Evolutionary conservation across 1,140 invertebrate genomes (phyloP).

Genomic region (Ptiloglossa arizonensis): DNA sequence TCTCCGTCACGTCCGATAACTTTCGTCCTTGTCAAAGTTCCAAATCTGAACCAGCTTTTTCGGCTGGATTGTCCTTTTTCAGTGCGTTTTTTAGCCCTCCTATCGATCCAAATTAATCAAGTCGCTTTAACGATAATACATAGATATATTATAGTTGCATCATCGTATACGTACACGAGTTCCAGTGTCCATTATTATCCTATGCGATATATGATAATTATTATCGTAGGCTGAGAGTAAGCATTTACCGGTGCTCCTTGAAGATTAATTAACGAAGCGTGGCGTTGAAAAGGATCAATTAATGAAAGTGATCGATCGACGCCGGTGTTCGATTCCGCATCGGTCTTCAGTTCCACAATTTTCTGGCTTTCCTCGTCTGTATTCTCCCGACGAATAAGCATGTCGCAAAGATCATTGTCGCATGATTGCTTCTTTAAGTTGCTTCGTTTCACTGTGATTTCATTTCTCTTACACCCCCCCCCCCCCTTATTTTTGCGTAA

Average conservation of each 20-base stretch:
- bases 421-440: slow-evolving; percentile 23
- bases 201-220: slow-evolving; percentile 13
- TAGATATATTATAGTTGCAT: not conserved
- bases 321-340: not conserved
- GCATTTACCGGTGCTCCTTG: not conserved
- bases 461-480: too few relatives aligned
- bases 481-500: not conserved
- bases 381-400: slow-evolving; percentile 1
- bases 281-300: not conserved
- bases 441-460: slow-evolving; percentile 17
- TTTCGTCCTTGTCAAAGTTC: slow-evolving; percentile 53
- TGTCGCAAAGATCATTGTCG: slow-evolving; percentile 13
- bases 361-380: not conserved
- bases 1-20: slow-evolving; percentile 57
- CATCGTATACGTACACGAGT: slow-evolving; percentile 13
- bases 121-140: slow-evolving; percentile 26
- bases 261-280: not conserved
- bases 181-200: slow-evolving; percentile 22
- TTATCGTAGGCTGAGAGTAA: not conserved
- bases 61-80: slow-evolving; percentile 18
- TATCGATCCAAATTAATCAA: slow-evolving; percentile 23
- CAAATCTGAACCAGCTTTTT: not conserved
- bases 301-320: not conserved
- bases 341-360: not conserved
- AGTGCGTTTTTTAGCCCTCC: slow-evolving; percentile 35